Base-by-base conservation (phyloP, 2,113 vertebrate species). In the Labrus mixtus region DNA sequence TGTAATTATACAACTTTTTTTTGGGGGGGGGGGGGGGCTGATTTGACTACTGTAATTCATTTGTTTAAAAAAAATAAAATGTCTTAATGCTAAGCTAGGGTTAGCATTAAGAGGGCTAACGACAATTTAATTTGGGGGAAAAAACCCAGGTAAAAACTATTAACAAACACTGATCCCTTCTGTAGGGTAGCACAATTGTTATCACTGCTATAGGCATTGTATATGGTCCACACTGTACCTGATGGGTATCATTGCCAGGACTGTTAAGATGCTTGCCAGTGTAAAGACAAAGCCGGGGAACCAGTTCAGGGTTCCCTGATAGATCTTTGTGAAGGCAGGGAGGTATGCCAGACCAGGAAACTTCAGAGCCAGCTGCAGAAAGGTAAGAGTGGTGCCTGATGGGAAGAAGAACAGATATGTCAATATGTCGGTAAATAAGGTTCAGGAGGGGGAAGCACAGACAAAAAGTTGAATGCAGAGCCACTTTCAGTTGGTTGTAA, bases 311-410 rank as follows among this genome's bases (percentile, higher is more conserved):
- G 95, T 98, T 29, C 76, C 62, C 93, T 98, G 97, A 73, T 99
- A 99, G 80, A 99, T 93, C 76, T 95, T 94, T 23, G 97, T 98
- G 61, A 93, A 99, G 73, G 91, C 36, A 0, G 95, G 96, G 54
- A 96, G 95, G 75, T 97, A 96, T 29, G 85, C 94, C 83, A 97
- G 93, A 20, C 95, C 94, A 0, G 94, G 94, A 20, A 95, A 75
- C 68, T 95, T 94, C 83, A 99, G 92, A 12, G 92, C 91, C 60
- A 98, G 37, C 90, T 99, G 96, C 76, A 99, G 94, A 3, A 68
- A 56, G 53, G 95, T 96, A 36, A 99, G 96, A 17, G 86, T 79
- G 65, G 94, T 96, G 25, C 97, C 97, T 92, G 75, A 39, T 50
- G 69, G 65, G 37, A 65, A 10, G 39, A 56, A 11, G 7, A 68